Base-by-base conservation (phyloP, 2,113 vertebrate genomes). In the Aphyosemion australe region DNA sequence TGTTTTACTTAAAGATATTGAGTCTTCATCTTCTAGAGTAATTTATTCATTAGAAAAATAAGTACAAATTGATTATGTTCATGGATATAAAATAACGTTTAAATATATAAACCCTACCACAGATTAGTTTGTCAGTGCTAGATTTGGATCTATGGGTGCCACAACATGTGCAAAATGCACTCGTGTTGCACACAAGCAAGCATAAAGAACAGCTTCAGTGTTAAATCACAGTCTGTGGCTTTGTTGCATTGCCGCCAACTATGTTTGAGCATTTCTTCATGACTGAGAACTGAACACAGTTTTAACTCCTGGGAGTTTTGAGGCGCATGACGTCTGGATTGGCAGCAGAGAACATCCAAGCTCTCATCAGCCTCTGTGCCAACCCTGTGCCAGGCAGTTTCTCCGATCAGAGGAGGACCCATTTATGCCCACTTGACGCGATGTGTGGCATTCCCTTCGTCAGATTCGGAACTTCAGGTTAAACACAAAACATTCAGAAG, bases 271-370 rank as follows among this genome's bases (percentile, higher is more conserved):
- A 16, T 76, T 63, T 47, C 31, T 43, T 49, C 55, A 6, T 10
- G 41, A 51, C 37, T 48, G 52, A 46, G 65, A 69, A 54, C 53
- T 1, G 54, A 74, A 69, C 56, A 57, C 54, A 78, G 70, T 82
- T 74, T 60, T 46, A 53, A 72, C 74, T 78, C 77, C 78, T 68
- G 61, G 73, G 72, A 73, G 61, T 77, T 80, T 74, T 53, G 65
- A 82, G 79, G 76, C 50, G 51, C 72, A 54, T 61, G 77, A 80
- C 81, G 87, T 88, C 84, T 72, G 66, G 78, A 73, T 83, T 85
- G 87, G 89, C 74, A 61, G 82, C 87, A 87, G 90, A 92, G 88
- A 93, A 93, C 91, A 94, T 93, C 93, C 93, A 93, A 94, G 93
- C 91, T 70, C 72, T 86, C 87, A 84, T 68, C 48, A 76, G 90